Conservation (phyloP, 2,113 vertebrate species). For the Callocephalon fimbriatum region DNA sequence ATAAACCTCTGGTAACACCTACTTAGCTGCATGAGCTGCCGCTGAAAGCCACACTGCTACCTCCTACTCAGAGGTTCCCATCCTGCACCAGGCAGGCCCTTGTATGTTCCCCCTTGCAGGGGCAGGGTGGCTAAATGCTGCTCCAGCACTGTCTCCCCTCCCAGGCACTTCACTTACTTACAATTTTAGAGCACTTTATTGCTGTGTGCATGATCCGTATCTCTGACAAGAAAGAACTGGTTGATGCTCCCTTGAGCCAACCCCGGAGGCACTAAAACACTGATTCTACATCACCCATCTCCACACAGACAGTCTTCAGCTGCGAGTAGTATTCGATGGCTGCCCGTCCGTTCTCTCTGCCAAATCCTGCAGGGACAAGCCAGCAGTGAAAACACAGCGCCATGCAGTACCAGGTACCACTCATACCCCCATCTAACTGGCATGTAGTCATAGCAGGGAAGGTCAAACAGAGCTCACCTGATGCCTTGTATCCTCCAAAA, state of each 20-base stretch:
- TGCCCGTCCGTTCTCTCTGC: conserved; percentile 91
- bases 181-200: not conserved
- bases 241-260: not conserved
- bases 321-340: conserved; percentile 93
- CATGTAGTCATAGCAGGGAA: not conserved
- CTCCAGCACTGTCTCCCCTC: not conserved
- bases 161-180: not conserved
- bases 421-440: not conserved
- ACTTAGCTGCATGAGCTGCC: not conserved
- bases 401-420: not conserved
- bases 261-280: conserved; percentile 76
- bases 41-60: not conserved
- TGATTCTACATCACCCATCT: conserved; percentile 91
- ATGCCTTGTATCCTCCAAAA: conserved; percentile 95
- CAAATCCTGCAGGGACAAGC: conserved; percentile 83
- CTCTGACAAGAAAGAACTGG: not conserved
- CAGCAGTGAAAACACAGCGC: not conserved
- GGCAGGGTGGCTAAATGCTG: not conserved
- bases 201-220: not conserved
- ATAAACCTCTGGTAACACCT: not conserved
- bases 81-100: not conserved
- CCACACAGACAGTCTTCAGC: conserved; percentile 93
- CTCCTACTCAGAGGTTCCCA: not conserved
- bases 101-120: not conserved
- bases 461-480: conserved; percentile 80